These are phyloP conservation scores for Sialis lutaria DNA, from an alignment of 2,888 invertebrate species.

Conservation along the genomic window DNA sequence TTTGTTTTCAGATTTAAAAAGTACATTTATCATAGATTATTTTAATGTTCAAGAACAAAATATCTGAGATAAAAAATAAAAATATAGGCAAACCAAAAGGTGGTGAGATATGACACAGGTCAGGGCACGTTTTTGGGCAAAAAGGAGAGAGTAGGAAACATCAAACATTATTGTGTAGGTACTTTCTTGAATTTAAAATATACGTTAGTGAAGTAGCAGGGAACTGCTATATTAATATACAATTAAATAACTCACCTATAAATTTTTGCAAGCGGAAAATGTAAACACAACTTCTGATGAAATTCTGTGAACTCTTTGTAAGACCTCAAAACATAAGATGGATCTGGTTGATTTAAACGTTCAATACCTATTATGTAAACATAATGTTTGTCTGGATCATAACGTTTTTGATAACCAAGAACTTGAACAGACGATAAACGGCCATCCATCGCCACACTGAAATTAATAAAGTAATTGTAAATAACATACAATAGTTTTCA, in stretches of 20 bases:
- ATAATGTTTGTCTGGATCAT: conserved; percentile 95
- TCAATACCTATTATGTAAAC: conserved; percentile 76
- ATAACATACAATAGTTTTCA: neutral
- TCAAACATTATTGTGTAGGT: neutral
- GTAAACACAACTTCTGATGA: conserved; percentile 80
- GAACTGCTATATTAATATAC: conserved; percentile 6
- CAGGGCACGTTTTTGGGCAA: too few relatives aligned
- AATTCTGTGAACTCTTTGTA: conserved; percentile 96
- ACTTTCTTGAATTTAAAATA: neutral
- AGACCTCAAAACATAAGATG: conserved; percentile 77
- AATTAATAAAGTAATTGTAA: conserved; percentile 4
- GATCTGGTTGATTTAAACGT: conserved; percentile 70
- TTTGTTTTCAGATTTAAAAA: too few relatives aligned
- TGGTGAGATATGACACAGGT: too few relatives aligned
- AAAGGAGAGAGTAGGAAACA: neutral
- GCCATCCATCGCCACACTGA: conserved; percentile 77
- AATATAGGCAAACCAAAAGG: too few relatives aligned
- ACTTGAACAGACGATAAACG: conserved; percentile 71
- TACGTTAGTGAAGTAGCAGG: conserved; percentile 16
- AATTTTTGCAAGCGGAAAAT: conserved; percentile 81
- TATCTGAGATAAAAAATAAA: too few relatives aligned
- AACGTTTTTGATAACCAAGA: conserved; percentile 82
- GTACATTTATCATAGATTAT: too few relatives aligned
- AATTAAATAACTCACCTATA: conserved; percentile 48
- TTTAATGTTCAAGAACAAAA: too few relatives aligned